A percentile compares a stretch with the other conserved stretches of the same genome.
phyloP scores from a whole-genome alignment of 1,140 invertebrate genomes.

The Ceratitis capitata region DNA sequence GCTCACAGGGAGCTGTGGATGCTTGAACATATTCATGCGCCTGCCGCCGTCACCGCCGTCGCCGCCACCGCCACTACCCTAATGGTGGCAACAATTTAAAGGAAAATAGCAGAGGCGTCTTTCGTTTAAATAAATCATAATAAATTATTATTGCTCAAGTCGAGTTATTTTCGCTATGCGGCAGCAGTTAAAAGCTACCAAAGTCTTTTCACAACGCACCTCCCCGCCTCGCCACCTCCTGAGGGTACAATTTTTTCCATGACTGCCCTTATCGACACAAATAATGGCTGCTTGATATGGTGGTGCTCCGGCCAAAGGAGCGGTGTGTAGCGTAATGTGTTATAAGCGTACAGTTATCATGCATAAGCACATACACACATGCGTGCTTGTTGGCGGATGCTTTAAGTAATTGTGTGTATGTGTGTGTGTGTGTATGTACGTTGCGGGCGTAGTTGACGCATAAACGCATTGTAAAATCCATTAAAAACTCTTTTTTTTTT shows the following conservation, averaged over 20 bases:
- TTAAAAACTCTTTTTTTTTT: conserved; percentile 1
- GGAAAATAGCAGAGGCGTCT: background rate
- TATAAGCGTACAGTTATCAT: background rate
- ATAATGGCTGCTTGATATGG: background rate
- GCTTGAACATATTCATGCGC: background rate
- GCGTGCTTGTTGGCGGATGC: too few species aligned
- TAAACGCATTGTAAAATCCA: conserved; percentile 31
- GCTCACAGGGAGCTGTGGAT: background rate
- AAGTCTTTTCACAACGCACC: background rate
- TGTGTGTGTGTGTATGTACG: background rate
- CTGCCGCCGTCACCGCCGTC: too few species aligned
- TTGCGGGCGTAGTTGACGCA: conserved; percentile 1
- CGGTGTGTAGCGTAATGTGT: background rate
- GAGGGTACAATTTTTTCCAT: background rate
- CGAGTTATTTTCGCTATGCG: background rate
- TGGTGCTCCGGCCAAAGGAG: background rate
- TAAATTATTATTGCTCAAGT: conserved; percentile 35
- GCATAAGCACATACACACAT: background rate
- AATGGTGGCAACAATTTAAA: conserved; percentile 4
- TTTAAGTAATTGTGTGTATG: too few species aligned
- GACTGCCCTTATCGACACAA: background rate
- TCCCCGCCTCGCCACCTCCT: background rate
- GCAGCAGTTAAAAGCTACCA: background rate
- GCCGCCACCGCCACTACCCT: background rate
- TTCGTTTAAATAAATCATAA: conserved; percentile 37